Evolutionary conservation across 2,888 invertebrate genomes (phyloP).

Genomic region (Cheilosia soror): DNA sequence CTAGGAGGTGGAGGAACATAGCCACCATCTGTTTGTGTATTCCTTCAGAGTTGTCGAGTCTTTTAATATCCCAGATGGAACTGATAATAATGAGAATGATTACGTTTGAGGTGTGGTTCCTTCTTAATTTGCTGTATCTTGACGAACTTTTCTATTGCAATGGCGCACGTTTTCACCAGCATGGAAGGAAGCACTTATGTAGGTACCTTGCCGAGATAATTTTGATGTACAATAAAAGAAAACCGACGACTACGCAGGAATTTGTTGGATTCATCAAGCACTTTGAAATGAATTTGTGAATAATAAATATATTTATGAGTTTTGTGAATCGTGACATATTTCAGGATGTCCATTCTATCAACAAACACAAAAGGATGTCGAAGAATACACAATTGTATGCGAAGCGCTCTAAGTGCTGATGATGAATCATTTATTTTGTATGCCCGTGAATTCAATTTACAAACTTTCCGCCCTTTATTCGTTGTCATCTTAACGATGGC

Average conservation of each 20-base stretch:
- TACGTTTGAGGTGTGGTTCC: constrained; percentile 23
- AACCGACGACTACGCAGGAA: constrained; percentile 7
- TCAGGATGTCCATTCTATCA: constrained; percentile 1
- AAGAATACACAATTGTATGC: background rate
- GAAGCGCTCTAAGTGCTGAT: background rate
- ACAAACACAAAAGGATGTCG: background rate
- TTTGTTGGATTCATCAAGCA: constrained; percentile 15
- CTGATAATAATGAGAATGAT: constrained; percentile 62
- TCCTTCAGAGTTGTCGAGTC: constrained; percentile 39
- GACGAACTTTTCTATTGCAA: constrained; percentile 14
- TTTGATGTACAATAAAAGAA: constrained; percentile 28
- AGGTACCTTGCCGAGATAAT: constrained; percentile 28
- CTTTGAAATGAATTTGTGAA: constrained; percentile 31
- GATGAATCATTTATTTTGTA: constrained; percentile 21
- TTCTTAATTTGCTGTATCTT: constrained; percentile 36
- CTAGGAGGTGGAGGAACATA: background rate
- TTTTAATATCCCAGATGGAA: constrained; percentile 53
- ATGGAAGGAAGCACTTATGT: constrained; percentile 7
- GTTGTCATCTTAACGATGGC: constrained; percentile 7
- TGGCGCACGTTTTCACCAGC: constrained; percentile 18
- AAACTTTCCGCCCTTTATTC: background rate
- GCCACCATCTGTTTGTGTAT: constrained; percentile 44
- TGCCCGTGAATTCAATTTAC: constrained; percentile 1
- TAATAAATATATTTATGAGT: constrained; percentile 32
- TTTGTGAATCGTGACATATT: constrained; percentile 41